Evolutionary conservation across 35 echinoderm and acorn worm species (phyloP), one percentile per base, ranked within the genome.

Genomic region (Diadema setosum): DNA sequence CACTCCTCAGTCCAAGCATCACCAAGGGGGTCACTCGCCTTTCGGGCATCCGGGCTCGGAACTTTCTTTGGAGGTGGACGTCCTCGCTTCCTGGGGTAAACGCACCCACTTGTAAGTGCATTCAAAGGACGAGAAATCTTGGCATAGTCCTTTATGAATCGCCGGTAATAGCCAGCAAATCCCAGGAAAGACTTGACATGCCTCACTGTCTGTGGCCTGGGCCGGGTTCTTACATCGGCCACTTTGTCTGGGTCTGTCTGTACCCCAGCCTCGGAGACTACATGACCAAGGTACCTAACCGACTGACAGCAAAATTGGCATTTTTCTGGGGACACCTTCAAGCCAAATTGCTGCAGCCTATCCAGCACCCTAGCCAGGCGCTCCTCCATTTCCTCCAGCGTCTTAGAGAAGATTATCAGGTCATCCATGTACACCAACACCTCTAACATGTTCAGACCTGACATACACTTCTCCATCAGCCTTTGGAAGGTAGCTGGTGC

Each of bases 401-500:
- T 78, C 15, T 41, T 50, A 40, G 61, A 57, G 58, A 90, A 94
- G 3, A 94, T 75, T 17, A 94, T 87, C 12, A 91, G 30, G 67
- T 95, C 88, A 76, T 91, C 88, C 70, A 95, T 91, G 60, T 91
- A 95, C 14, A 95, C 83, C 35, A 91, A 27, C 3, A 83, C 65
- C 36, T 65, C 82, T 6, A 78, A 23, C 61, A 84, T 41, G 31
- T 90, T 82, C 2, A 90, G 3, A 12, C 82, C 92, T 24, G 63
- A 20, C 52, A 90, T 57, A 26, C 86, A 90, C 9, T 27, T 85
- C 43, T 85, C 82, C 90, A 92, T 92, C 69, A 92, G 42, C 34
- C 90, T 55, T 36, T 94, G 93, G 82, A 94, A 94, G 4, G 87
- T 90, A 2, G 87, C 83, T 17, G 93, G 87, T 2, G 93, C 93